Base-by-base conservation (phyloP, 1,140 invertebrate species). In the Drosophila rufa region DNA sequence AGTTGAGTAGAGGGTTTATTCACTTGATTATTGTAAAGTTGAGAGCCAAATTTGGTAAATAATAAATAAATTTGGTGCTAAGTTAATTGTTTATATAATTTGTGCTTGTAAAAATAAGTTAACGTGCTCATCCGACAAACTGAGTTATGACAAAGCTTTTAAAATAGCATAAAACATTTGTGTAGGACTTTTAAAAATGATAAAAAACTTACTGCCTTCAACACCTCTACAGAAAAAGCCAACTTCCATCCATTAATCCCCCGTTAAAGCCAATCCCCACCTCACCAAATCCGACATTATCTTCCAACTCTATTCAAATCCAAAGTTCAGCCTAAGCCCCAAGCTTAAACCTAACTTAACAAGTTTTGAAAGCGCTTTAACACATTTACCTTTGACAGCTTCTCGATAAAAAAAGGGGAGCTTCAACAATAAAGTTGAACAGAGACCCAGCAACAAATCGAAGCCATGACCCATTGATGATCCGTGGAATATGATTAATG, bases 391-490 rank as follows among this genome's bases (percentile, higher is more conserved):
- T 56, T 56, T 58, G 66, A 50, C 51, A 50, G 66, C 45, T 43
- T 36, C 14, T 30, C 27, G 17, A 4, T 25, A 11, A 65, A 25
- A 43, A 65, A 65, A 33, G 51, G 53, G 33, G 15, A 66, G 40
- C 40, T 22, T 15, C 30, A 27, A 50, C 68, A 73, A 30, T 51
- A 73, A 73, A 70, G 42, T 33, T 67, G 33, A 11, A 36, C 33
- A 42, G 56, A 48, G 48, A 60, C 22, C 25, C 27, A 53, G 64
- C 48, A 38, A 69, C 64, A 46, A 69, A 71, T 71, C 67, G 69
- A 59, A 71, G 43, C 70, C 70, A 11, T 73, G 70, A 73, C 67
- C 70, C 70, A 73, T 73, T 73, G 70, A 73, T 73, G 68, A 50
- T 51, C 67, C 38, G 36, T 7, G 38, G 38, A 22, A 59, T 71